A percentile compares a stretch with the other conserved stretches of the same genome.
These are phyloP conservation scores for Netelia virgata DNA, from an alignment of 2,888 invertebrate genomes.

Conservation along the genomic window DNA sequence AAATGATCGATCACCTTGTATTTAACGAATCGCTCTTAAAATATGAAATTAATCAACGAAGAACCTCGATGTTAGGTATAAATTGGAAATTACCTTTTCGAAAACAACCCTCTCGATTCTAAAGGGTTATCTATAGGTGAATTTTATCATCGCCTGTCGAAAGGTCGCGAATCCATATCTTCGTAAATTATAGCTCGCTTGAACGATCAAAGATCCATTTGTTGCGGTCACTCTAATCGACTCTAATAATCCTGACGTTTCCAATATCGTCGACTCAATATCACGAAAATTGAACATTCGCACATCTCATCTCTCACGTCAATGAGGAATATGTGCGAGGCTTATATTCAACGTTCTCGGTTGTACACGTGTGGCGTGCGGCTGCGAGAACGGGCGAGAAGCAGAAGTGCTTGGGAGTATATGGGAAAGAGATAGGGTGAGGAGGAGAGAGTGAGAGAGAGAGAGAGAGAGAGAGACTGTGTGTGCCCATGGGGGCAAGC, in stretches of 20 bases:
- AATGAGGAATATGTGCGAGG: constrained; percentile 44
- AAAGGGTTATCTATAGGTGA: neutral
- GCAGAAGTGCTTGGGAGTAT: constrained; percentile 52
- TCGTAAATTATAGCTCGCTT: constrained; percentile 25
- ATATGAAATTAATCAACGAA: too few relatives aligned
- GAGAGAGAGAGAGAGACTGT: constrained; percentile 44
- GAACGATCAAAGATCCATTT: constrained; percentile 54
- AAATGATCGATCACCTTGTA: too few relatives aligned
- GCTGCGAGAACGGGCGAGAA: constrained; percentile 57
- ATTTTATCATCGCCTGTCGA: neutral
- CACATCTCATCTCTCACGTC: constrained; percentile 43
- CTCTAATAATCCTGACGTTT: constrained; percentile 60
- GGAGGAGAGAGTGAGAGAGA: constrained; percentile 41
- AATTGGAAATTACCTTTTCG: too few relatives aligned
- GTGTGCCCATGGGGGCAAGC: constrained; percentile 43
- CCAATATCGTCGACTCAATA: constrained; percentile 61
- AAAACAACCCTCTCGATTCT: neutral
- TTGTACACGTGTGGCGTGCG: constrained; percentile 65
- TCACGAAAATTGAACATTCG: constrained; percentile 60
- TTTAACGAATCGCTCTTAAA: too few relatives aligned
- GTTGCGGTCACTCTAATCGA: constrained; percentile 52
- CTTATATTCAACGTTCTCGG: constrained; percentile 51
- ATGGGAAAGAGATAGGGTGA: constrained; percentile 41
- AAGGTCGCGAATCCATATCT: neutral
- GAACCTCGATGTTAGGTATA: too few relatives aligned